Evolutionary conservation across 2,113 vertebrate genomes (phyloP).

Genomic region (Strigops habroptila): DNA sequence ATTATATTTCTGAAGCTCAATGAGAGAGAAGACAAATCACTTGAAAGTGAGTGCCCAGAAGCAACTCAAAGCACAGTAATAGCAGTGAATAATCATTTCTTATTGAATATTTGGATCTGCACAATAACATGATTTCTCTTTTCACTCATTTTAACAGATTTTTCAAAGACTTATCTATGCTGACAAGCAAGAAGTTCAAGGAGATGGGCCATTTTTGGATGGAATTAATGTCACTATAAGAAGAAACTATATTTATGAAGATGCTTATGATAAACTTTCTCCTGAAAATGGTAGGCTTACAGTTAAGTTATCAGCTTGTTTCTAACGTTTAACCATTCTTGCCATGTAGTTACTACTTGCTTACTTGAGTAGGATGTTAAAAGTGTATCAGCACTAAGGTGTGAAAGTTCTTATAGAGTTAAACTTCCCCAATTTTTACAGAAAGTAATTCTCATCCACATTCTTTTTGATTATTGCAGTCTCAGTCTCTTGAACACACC

Average conservation of each 20-base stretch:
- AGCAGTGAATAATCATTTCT: not conserved
- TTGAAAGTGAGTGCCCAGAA: not conserved
- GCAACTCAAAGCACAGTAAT: not conserved
- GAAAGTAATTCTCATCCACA: not conserved
- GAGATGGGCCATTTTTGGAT: constrained; percentile 92
- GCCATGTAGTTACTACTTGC: not conserved
- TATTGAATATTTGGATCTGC: not conserved
- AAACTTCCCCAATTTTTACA: fast-evolving
- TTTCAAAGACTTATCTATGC: constrained; percentile 97
- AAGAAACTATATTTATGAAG: constrained; percentile 98
- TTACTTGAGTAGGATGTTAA: not conserved
- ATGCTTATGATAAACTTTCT: constrained; percentile 97
- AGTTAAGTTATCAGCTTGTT: not conserved
- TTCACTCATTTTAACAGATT: constrained; percentile 77
- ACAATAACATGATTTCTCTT: not conserved
- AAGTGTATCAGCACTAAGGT: not conserved
- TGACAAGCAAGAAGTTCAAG: constrained; percentile 96
- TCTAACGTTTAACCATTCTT: not conserved
- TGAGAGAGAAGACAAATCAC: not conserved
- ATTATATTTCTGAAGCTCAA: not conserved
- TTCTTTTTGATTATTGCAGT: not conserved
- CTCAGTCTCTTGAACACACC: not conserved
- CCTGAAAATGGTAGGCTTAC: constrained; percentile 89
- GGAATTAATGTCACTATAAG: constrained; percentile 96
- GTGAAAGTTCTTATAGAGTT: not conserved